Percentiles rank a stretch among this genome's conserved stretches.
These are phyloP conservation scores for Pteromalus puparum DNA, from an alignment of 1,140 invertebrate species.

Conservation along the genomic window DNA sequence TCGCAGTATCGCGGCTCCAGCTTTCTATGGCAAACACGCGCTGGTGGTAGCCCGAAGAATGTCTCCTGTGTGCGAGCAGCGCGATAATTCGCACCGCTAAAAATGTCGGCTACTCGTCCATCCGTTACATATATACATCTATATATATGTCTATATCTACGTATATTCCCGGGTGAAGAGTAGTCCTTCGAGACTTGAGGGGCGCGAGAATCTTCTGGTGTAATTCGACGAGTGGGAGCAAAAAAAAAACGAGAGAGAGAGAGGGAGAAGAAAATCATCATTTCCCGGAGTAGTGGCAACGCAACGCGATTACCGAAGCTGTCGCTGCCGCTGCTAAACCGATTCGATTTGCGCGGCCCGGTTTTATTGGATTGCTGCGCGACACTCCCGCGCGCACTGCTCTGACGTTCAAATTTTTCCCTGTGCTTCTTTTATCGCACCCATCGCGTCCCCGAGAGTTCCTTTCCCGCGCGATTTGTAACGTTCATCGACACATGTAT, in stretches of 20 bases:
- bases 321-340: not conserved
- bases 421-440: slow-evolving; percentile 3
- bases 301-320: slow-evolving; percentile 21
- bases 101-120: not conserved
- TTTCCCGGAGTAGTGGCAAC: not conserved
- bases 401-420: not conserved
- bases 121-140: too few species aligned
- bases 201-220: not conserved
- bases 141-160: not conserved
- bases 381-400: not conserved
- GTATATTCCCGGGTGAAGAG: not conserved
- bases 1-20: not conserved
- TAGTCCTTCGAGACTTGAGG: not conserved
- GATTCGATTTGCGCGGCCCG: slow-evolving; percentile 22
- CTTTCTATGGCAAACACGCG: not conserved
- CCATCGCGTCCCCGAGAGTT: not conserved
- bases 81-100: not conserved
- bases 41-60: not conserved
- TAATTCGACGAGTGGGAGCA: not conserved
- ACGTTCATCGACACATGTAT: not conserved
- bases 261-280: not conserved
- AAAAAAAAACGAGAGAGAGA: not conserved
- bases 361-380: slow-evolving; percentile 27
- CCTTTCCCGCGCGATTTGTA: not conserved
- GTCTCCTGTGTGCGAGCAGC: not conserved